phyloP scores from a whole-genome alignment of 2,888 invertebrate genomes.

The Thymelicus lineola region DNA sequence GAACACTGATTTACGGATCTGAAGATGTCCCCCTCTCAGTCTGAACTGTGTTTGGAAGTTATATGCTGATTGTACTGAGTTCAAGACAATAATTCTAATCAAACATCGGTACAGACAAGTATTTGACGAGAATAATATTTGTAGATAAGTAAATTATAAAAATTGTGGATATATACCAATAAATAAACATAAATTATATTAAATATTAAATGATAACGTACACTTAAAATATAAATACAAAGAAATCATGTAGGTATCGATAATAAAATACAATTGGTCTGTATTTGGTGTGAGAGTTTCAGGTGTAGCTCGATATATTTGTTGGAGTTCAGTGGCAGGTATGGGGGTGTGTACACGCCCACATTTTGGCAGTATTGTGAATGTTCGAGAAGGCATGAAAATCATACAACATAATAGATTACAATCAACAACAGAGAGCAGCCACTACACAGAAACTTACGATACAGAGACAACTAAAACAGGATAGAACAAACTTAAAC shows the following conservation, averaged over 20 bases:
- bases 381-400: slow-evolving; percentile 84
- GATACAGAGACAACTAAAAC: slow-evolving; percentile 75
- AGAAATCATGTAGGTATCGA: slow-evolving; percentile 47
- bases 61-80: slow-evolving; percentile 67
- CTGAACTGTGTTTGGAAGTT: slow-evolving; percentile 68
- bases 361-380: slow-evolving; percentile 81
- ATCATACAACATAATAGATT: slow-evolving; percentile 83
- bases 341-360: slow-evolving; percentile 80
- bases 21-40: slow-evolving; percentile 60
- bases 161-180: slow-evolving; percentile 43
- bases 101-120: slow-evolving; percentile 55
- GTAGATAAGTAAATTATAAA: slow-evolving; percentile 40
- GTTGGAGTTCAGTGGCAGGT: slow-evolving; percentile 82
- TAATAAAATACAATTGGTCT: slow-evolving; percentile 56
- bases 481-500: slow-evolving; percentile 70
- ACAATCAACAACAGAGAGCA: slow-evolving; percentile 85
- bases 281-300: slow-evolving; percentile 82
- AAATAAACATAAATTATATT: slow-evolving; percentile 47
- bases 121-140: slow-evolving; percentile 41
- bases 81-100: slow-evolving; percentile 55
- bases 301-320: slow-evolving; percentile 83
- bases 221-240: slow-evolving; percentile 41
- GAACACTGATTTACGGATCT: slow-evolving; percentile 29
- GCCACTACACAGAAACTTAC: slow-evolving; percentile 84
- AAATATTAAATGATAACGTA: slow-evolving; percentile 41